phyloP scores from a whole-genome alignment of 1,140 invertebrate species.

The Bemisia tabaci region DNA sequence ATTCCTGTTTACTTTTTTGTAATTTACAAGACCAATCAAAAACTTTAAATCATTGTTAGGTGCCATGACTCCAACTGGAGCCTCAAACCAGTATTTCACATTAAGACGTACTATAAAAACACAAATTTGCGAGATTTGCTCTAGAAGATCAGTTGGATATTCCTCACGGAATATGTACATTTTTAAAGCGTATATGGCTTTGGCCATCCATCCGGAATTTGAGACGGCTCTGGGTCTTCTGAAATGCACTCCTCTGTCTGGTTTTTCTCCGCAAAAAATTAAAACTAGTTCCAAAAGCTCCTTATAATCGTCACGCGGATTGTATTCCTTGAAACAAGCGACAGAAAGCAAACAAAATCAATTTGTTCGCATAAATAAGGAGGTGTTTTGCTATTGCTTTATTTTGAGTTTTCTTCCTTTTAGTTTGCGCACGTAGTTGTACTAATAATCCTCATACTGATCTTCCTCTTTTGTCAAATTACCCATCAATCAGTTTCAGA shows the following conservation, averaged over 20 bases:
- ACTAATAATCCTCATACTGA: too few species aligned
- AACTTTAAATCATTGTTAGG: slow-evolving; percentile 5
- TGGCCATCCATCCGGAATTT: slow-evolving; percentile 16
- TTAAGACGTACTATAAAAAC: slow-evolving; percentile 15
- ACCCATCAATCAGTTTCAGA: too few species aligned
- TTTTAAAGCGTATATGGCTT: slow-evolving; percentile 18
- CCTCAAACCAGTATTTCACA: not conserved
- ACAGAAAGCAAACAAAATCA: too few species aligned
- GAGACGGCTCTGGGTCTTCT: slow-evolving; percentile 6
- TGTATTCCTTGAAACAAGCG: slow-evolving; percentile 1
- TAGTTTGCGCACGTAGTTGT: too few species aligned
- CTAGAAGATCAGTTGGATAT: slow-evolving; percentile 3
- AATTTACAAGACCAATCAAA: slow-evolving; percentile 1
- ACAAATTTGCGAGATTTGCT: slow-evolving; percentile 12
- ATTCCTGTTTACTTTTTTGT: slow-evolving; percentile 1
- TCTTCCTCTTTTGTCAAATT: too few species aligned
- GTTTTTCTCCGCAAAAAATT: slow-evolving; percentile 10
- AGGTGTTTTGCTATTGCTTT: too few species aligned
- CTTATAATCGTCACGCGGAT: slow-evolving; percentile 9
- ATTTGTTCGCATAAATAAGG: too few species aligned
- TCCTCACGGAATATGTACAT: slow-evolving; percentile 17
- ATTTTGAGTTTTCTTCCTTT: too few species aligned
- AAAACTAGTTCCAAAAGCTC: slow-evolving; percentile 11
- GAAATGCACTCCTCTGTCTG: slow-evolving; percentile 13
- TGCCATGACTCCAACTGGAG: not conserved